Evolutionary conservation across 64 coral and sea anemone species (phyloP), one percentile per base, ranked within the genome.

Genomic region (Orbicella faveolata): DNA sequence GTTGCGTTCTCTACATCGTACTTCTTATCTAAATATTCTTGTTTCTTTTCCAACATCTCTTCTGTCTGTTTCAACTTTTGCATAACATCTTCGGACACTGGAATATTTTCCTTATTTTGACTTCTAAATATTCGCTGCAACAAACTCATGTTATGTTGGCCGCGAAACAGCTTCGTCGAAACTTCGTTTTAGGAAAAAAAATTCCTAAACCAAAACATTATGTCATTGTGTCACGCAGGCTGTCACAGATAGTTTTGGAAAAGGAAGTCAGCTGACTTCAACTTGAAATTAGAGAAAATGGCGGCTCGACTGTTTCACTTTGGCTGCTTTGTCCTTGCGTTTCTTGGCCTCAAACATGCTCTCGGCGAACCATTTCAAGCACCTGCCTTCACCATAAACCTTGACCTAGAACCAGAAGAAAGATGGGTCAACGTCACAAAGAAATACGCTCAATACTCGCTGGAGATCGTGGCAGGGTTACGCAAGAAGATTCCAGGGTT

Each of bases 1-100:
- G 89, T 52, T 26, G 61, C 67, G 4, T 89, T 63, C 73, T 98
- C 95, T 39, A 61, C 87, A 5, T 98, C 92, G 74, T 94, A 94
- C 76, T 87, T 98, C 74, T 91, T 93, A 62, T 98, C 95, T 37
- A 98, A 88, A 69, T 84, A 85, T 35, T 84, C 84, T 66, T 93
- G 92, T 63, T 98, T 98, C 36, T 94, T 94, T 66, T 92, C 92
- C 61, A 98, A 87, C 92, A 98, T 88, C 86, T 92, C 76, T 72
- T 98, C 95, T 2, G 95, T 98, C 75, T 94, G 79, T 73, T 87
- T 93, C 34, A 98, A 74, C 80, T 90, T 91, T 73, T 91, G 89
- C 51, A 98, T 94, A 21, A 86, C 95, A 17, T 88, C 84, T 80
- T 81, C 84, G 8, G 89, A 88, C 2, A 51, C 61, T 16, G 84